phyloP scores from a whole-genome alignment of 2,113 vertebrate genomes.

The Orientallactaga bullata region DNA sequence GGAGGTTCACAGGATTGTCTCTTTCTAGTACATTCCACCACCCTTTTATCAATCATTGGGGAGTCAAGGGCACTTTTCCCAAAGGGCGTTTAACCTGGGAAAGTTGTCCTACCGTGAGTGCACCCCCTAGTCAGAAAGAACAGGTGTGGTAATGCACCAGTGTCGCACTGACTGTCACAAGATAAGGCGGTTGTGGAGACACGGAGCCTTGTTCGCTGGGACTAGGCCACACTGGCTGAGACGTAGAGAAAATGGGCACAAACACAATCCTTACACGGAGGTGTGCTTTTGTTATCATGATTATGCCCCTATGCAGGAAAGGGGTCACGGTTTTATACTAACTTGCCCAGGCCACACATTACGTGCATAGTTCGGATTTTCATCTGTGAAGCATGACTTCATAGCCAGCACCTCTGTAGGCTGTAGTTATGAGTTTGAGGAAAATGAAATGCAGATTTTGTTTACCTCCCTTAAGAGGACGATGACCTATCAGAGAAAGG shows the following conservation, averaged over 20 bases:
- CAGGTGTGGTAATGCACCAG: neutral
- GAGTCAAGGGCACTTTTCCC: neutral
- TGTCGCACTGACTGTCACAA: rapidly evolving
- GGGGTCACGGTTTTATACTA: neutral
- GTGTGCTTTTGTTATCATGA: neutral
- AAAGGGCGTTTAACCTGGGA: rapidly evolving
- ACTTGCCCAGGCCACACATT: neutral
- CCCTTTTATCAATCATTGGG: neutral
- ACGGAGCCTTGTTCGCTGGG: rapidly evolving
- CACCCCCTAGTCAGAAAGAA: neutral
- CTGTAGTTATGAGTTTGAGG: neutral
- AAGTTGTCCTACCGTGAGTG: neutral
- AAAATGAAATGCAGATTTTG: neutral
- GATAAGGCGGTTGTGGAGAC: rapidly evolving
- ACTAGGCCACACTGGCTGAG: rapidly evolving
- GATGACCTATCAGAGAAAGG: neutral
- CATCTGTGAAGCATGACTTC: neutral
- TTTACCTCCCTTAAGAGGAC: neutral
- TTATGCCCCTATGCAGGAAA: neutral
- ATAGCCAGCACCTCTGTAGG: neutral
- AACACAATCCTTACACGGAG: neutral
- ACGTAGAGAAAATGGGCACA: neutral
- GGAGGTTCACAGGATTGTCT: rapidly evolving
- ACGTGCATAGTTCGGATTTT: neutral
- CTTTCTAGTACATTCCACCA: neutral